These are phyloP conservation scores for Amphiprion percula DNA, from an alignment of 2,113 vertebrate genomes.

Conservation along the genomic window DNA sequence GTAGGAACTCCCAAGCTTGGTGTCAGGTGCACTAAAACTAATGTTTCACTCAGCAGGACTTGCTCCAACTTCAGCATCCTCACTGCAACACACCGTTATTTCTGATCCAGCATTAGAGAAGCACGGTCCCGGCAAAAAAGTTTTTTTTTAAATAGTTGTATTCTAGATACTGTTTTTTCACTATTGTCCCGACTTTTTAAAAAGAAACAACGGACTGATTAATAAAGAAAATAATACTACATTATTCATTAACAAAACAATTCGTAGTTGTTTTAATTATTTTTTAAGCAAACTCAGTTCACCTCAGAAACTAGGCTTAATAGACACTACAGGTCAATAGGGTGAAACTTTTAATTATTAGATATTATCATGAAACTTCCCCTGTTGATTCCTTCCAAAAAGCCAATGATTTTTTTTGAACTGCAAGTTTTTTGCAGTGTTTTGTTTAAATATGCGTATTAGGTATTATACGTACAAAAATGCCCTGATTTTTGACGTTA, in stretches of 20 bases:
- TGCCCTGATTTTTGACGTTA: no score
- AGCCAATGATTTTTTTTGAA: no score
- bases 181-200: neutral
- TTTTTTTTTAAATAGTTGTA: no score
- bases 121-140: slow-evolving; percentile 7
- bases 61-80: slow-evolving; percentile 28
- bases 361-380: no score
- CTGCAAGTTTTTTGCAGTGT: no score
- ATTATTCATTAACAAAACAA: neutral
- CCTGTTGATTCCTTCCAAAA: no score
- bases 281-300: neutral
- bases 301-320: slow-evolving; percentile 11
- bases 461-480: no score
- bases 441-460: no score
- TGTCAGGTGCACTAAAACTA: slow-evolving; percentile 53
- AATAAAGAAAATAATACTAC: neutral
- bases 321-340: no score
- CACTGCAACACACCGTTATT: slow-evolving; percentile 25
- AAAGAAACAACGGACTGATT: neutral
- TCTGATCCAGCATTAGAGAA: slow-evolving; percentile 38
- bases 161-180: neutral
- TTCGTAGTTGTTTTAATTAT: neutral
- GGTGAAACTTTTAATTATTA: no score
- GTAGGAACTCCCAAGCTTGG: slow-evolving; percentile 52
- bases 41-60: slow-evolving; percentile 62